These are phyloP conservation scores for Natrix natrix DNA, from an alignment of 2,797 vertebrate species.

Conservation along the genomic window DNA sequence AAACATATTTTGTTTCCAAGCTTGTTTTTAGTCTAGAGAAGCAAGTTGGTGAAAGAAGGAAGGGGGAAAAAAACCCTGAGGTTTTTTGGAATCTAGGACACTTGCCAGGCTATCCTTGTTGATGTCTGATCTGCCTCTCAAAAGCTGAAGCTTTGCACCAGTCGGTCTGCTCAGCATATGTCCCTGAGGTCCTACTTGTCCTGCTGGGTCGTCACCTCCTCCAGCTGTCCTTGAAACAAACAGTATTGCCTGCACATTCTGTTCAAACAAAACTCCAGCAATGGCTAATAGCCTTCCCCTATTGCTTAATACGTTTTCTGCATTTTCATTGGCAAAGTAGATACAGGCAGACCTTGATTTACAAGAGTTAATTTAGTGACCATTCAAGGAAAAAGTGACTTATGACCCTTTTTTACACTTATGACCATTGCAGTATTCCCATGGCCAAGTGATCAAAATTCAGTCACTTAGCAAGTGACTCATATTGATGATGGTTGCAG, in stretches of 20 bases:
- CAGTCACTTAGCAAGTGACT: neutral
- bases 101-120: neutral
- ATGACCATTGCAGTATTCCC: neutral
- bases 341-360: too few species aligned
- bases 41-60: neutral
- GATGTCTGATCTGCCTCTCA: neutral
- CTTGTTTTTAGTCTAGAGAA: neutral
- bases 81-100: neutral
- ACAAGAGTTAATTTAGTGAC: neutral
- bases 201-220: neutral
- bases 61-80: neutral
- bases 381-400: neutral
- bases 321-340: neutral
- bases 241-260: neutral
- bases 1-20: neutral
- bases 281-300: neutral
- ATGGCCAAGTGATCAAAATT: neutral
- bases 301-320: neutral
- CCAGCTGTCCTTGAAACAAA: neutral
- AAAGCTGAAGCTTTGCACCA: neutral
- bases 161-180: neutral
- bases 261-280: neutral
- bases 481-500: neutral
- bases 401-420: too few species aligned
- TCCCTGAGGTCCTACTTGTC: neutral